Conservation (phyloP, 2,113 vertebrate species). For the Tetrax tetrax region DNA sequence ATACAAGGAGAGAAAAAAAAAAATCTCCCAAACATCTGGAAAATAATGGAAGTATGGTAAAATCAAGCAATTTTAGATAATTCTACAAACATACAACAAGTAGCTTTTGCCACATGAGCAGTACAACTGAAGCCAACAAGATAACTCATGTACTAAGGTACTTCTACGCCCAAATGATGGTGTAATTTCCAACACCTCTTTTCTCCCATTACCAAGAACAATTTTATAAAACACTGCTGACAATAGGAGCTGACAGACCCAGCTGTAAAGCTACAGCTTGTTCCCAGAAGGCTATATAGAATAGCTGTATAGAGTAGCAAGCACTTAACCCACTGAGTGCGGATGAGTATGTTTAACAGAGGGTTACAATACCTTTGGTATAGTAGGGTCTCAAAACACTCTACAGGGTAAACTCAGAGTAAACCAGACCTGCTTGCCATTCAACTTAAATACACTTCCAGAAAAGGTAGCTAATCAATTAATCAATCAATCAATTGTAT, state of each 20-base stretch:
- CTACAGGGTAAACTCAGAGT: background rate
- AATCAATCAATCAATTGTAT: background rate
- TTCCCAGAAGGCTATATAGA: background rate
- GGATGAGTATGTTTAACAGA: background rate
- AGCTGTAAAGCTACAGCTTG: background rate
- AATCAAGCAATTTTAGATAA: background rate
- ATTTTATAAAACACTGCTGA: conserved; percentile 2
- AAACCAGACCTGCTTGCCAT: background rate
- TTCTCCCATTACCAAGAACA: background rate
- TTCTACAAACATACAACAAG: background rate
- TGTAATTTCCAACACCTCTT: background rate
- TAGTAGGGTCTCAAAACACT: background rate
- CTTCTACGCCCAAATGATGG: background rate
- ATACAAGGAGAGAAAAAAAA: background rate
- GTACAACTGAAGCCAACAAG: background rate
- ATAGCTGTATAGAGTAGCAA: background rate
- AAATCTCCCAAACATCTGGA: background rate
- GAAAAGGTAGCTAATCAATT: background rate
- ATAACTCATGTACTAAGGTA: background rate
- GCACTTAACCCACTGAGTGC: background rate
- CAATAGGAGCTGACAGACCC: background rate
- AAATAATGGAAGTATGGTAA: background rate
- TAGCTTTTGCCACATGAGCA: background rate
- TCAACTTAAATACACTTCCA: background rate
- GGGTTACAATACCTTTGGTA: background rate